These are phyloP conservation scores for Thera britannica DNA, from an alignment of 2,888 invertebrate genomes.

Conservation along the genomic window DNA sequence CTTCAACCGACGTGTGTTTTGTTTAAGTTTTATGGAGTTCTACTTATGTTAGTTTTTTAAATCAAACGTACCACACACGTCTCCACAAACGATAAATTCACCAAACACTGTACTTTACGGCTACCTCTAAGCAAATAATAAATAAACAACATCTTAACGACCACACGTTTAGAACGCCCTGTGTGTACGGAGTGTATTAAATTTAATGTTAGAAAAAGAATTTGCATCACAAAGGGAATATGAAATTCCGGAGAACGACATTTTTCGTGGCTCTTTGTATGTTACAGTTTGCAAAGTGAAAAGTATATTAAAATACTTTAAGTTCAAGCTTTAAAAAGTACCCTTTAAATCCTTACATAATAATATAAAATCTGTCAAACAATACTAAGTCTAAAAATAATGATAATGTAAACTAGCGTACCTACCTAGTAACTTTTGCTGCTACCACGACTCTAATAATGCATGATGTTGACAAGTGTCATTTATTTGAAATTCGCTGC, in stretches of 20 bases:
- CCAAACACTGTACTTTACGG: constrained; percentile 27
- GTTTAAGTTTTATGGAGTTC: background rate
- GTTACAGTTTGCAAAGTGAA: constrained; percentile 32
- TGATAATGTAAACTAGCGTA: no score
- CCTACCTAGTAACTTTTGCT: no score
- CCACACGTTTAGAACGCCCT: constrained; percentile 32
- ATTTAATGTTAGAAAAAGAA: constrained; percentile 47
- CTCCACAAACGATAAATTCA: constrained; percentile 27
- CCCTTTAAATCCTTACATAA: no score
- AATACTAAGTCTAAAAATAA: no score
- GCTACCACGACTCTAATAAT: no score
- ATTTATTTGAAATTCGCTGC: no score
- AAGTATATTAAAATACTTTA: constrained; percentile 16
- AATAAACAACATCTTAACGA: constrained; percentile 34
- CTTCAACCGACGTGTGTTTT: background rate
- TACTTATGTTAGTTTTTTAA: constrained; percentile 16
- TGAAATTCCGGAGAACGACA: constrained; percentile 40
- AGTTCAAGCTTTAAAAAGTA: background rate
- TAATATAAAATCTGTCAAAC: no score
- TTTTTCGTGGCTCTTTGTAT: constrained; percentile 40
- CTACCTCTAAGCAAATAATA: constrained; percentile 18
- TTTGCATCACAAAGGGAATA: constrained; percentile 49
- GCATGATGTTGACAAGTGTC: no score
- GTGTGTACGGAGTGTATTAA: constrained; percentile 42
- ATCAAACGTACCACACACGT: constrained; percentile 30